Evolutionary conservation across 2,888 invertebrate species (phyloP), one percentile per base, ranked within the genome.

Genomic region (Entomobrya multifasciata): DNA sequence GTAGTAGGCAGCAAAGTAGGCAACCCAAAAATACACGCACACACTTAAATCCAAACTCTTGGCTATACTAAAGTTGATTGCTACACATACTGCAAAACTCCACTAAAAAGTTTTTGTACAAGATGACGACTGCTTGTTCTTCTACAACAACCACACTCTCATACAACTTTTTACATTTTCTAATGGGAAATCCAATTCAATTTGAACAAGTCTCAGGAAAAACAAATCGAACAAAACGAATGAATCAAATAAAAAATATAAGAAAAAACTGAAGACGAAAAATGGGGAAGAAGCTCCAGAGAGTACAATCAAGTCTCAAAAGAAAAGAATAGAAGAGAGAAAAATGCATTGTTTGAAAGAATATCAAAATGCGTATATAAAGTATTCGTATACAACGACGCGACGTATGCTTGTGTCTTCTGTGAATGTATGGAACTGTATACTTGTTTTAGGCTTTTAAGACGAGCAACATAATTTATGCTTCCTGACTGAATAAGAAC

Each of bases 171-270:
- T 79, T 47, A 47, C 47, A 65, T 65, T 65, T 65, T 80, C 70
- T 80, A 67, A 67, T 70, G 67, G 67, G 67, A 80, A 80, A 80
- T 67, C 55, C 80, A 80, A 80, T 80, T 80, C 80, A 80, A 80
- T 80, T 80, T 80, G 52, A 70, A 80, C 41, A 41, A 80, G 62
- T 70, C 80, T 80, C 70, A 76, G 76, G 70, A 62, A 80, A 67
- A 70, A 70, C 70, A 80, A 80, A 80, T 80, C 80, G 80, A 80
- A 80, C 70, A 80, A 80, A 80, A 80, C 80, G 80, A 80, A 52
- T 80, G 70, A 80, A 70, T 80, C 80, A 67, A 80, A 80, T 80
- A 80, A 80, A 80, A 36, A 70, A 70, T 70, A 49, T 70, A 70
- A 25, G 36, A 67, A 62, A 65, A 67, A 44, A 22, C 15, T 13